Evolutionary conservation across 2,797 vertebrate genomes (phyloP).

Genomic region (Ctenopoma multispine): DNA sequence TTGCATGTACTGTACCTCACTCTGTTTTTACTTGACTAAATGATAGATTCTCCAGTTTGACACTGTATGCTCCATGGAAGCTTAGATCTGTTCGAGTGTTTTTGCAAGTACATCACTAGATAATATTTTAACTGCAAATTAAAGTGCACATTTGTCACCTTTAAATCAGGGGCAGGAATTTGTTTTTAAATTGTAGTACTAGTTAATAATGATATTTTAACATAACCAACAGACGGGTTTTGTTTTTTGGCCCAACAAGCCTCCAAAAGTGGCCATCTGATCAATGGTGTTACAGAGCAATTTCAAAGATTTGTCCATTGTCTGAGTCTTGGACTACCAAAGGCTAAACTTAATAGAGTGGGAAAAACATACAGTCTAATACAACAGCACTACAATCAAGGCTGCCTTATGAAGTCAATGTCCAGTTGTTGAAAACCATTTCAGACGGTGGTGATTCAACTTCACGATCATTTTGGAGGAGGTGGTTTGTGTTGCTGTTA

Average conservation of each 20-base stretch:
- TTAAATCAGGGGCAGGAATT: neutral
- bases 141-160: neutral
- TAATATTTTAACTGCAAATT: neutral
- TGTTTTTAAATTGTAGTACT: no score
- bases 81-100: neutral
- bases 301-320: constrained; percentile 27
- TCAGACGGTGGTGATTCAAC: no score
- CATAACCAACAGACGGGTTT: neutral
- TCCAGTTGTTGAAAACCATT: no score
- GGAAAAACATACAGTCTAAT: neutral
- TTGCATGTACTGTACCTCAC: constrained; percentile 48
- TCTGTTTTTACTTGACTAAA: constrained; percentile 51
- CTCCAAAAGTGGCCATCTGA: neutral
- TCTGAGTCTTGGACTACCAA: constrained; percentile 21
- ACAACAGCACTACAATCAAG: no score
- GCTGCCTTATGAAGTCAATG: no score
- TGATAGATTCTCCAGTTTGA: constrained; percentile 32
- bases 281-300: constrained; percentile 32
- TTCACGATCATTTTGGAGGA: no score
- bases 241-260: neutral
- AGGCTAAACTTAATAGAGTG: constrained; percentile 15
- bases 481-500: no score
- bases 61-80: neutral
- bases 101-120: neutral
- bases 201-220: neutral